phyloP scores from a whole-genome alignment of 2,113 vertebrate genomes.

The Perognathus longimembris region DNA sequence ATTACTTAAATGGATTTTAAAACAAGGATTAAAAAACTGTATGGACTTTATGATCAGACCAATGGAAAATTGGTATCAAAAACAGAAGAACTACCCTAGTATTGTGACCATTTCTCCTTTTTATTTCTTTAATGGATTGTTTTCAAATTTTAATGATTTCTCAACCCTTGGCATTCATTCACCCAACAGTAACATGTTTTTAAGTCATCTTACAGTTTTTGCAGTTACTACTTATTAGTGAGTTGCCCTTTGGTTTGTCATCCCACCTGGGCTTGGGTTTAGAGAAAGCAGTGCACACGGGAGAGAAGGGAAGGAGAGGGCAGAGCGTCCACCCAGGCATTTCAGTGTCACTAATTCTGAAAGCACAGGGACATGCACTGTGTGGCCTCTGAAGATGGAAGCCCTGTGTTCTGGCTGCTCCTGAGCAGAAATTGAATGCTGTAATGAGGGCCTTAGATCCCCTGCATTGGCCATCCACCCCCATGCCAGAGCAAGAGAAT shows the following conservation, averaged over 20 bases:
- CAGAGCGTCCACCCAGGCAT: not conserved
- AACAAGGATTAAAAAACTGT: not conserved
- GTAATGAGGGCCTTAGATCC: not conserved
- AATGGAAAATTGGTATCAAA: not conserved
- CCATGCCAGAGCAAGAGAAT: not conserved
- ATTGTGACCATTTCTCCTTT: not conserved
- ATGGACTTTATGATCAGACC: not conserved
- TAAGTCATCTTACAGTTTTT: not conserved
- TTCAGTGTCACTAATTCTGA: not conserved
- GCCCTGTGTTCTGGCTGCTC: not conserved
- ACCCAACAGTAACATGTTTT: not conserved
- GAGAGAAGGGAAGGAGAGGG: not conserved
- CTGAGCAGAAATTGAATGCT: not conserved
- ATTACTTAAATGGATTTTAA: constrained; percentile 54
- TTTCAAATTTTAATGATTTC: not conserved
- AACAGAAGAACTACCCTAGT: not conserved
- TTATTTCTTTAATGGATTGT: constrained; percentile 23
- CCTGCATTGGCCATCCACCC: not conserved
- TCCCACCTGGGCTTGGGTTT: not conserved
- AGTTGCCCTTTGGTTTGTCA: not conserved
- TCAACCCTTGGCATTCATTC: not conserved
- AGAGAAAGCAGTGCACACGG: not conserved
- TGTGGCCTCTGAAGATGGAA: not conserved
- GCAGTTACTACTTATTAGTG: not conserved
- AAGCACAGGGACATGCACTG: not conserved